These are phyloP conservation scores for Strigops habroptila DNA, from an alignment of 2,113 vertebrate genomes.

Conservation along the genomic window DNA sequence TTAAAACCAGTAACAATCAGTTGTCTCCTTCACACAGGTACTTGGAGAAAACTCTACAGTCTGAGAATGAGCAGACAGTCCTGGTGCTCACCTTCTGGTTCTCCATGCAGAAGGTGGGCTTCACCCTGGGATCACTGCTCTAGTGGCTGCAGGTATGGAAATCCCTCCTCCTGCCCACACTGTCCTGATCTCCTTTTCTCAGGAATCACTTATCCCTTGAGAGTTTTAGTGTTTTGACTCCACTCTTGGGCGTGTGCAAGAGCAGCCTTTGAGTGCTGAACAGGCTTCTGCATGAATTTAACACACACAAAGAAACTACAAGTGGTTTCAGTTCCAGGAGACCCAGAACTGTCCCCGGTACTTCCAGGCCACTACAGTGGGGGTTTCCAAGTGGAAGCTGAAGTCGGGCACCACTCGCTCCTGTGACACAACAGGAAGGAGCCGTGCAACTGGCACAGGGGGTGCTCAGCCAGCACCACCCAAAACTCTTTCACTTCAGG, in stretches of 20 bases:
- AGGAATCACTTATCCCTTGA: background rate
- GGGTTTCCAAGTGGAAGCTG: background rate
- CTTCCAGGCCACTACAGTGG: background rate
- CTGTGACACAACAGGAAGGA: background rate
- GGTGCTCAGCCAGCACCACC: background rate
- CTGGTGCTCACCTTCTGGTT: rapidly evolving
- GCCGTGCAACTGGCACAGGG: rapidly evolving
- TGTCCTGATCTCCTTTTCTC: background rate
- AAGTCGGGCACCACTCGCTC: rapidly evolving
- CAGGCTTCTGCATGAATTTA: rapidly evolving
- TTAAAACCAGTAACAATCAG: background rate
- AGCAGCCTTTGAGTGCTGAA: background rate
- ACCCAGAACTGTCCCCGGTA: background rate
- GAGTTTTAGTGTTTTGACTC: background rate
- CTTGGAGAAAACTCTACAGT: background rate
- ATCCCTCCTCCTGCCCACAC: background rate
- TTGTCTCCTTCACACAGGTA: background rate
- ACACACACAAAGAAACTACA: too few species aligned
- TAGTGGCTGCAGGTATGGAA: background rate
- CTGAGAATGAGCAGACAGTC: background rate
- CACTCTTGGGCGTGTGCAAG: background rate
- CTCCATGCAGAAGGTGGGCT: background rate
- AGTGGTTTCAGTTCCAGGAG: background rate
- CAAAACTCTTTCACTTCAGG: background rate
- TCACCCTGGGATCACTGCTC: background rate